phyloP scores from a whole-genome alignment of 2,888 invertebrate species.

The Eledona agricola region DNA sequence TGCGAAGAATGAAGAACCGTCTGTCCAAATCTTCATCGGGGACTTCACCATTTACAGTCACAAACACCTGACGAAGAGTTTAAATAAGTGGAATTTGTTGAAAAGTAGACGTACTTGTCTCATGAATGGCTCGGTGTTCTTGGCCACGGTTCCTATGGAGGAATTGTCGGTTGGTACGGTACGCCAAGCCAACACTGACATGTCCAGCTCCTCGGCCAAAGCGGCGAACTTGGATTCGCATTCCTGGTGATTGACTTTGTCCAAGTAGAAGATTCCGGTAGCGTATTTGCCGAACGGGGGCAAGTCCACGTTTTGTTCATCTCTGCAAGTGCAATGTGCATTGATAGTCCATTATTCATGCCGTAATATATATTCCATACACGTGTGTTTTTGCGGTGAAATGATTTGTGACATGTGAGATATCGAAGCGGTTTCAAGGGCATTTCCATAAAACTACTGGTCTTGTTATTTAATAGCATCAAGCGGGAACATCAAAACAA shows the following conservation, averaged over 20 bases:
- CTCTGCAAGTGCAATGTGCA: too few relatives aligned
- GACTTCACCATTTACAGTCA: conserved; percentile 40
- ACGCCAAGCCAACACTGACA: conserved; percentile 92
- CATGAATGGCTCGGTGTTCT: conserved; percentile 94
- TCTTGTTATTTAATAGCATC: too few relatives aligned
- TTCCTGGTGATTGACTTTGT: conserved; percentile 80
- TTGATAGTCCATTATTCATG: too few relatives aligned
- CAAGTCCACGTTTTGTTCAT: conserved; percentile 80
- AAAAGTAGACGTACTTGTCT: conserved; percentile 73
- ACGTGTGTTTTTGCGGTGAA: too few relatives aligned
- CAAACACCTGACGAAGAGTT: conserved; percentile 73
- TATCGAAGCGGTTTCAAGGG: too few relatives aligned
- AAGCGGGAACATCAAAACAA: too few relatives aligned
- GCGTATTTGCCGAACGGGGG: conserved; percentile 92
- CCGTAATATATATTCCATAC: too few relatives aligned
- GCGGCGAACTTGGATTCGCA: conserved; percentile 83
- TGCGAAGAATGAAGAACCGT: conserved; percentile 82
- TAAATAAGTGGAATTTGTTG: background rate
- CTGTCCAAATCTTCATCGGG: conserved; percentile 57
- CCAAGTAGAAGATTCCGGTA: conserved; percentile 95
- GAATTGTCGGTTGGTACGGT: conserved; percentile 88
- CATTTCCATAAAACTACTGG: too few relatives aligned
- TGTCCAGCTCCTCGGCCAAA: conserved; percentile 80
- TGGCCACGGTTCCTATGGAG: conserved; percentile 90
- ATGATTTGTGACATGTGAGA: too few relatives aligned